A percentile compares a stretch with the other conserved stretches of the same genome.
phyloP scores from a whole-genome alignment of 2,888 invertebrate species.

The Xestia sexstrigata region DNA sequence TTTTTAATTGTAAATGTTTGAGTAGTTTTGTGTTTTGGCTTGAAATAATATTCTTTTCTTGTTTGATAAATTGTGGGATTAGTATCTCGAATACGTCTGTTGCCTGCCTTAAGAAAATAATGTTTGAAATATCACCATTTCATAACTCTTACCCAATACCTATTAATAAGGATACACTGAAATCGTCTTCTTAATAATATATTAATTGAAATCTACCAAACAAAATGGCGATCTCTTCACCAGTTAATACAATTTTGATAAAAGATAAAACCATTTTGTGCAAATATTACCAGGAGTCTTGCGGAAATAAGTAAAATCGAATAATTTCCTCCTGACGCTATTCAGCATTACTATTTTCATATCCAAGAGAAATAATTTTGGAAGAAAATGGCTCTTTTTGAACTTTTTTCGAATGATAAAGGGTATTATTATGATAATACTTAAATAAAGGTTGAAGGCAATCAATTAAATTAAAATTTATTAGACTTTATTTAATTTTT shows the following conservation, averaged over 20 bases:
- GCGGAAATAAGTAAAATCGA: constrained; percentile 52
- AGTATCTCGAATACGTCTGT: neutral
- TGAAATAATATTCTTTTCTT: neutral
- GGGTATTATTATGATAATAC: neutral
- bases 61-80: neutral
- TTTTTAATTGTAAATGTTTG: neutral
- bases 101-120: neutral
- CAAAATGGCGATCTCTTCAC: constrained; percentile 1
- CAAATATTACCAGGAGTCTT: constrained; percentile 38
- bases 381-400: neutral
- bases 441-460: neutral
- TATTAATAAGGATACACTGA: too few species aligned
- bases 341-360: constrained; percentile 4
- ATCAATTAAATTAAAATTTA: neutral
- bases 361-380: constrained; percentile 10
- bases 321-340: constrained; percentile 47
- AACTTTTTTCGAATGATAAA: neutral
- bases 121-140: neutral
- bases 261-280: constrained; percentile 23
- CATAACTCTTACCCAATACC: too few species aligned
- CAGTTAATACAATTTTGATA: constrained; percentile 13
- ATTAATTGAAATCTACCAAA: neutral
- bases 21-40: neutral
- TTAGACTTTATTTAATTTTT: neutral
- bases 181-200: neutral